phyloP scores from a whole-genome alignment of 2,797 vertebrate genomes.

The Vultur gryphus region DNA sequence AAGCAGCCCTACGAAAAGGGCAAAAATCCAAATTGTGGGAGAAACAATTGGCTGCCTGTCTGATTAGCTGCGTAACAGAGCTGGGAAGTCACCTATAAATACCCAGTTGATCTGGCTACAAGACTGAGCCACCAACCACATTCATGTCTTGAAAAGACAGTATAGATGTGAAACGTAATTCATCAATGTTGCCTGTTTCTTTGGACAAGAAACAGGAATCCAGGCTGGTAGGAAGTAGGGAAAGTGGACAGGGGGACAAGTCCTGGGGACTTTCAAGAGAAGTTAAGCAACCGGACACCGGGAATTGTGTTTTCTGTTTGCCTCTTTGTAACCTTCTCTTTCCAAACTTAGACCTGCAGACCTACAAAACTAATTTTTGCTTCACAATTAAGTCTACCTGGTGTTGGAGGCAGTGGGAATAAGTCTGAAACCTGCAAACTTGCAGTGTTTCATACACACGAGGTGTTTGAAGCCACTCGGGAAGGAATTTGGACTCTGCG shows the following conservation, averaged over 20 bases:
- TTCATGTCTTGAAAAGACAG: background rate
- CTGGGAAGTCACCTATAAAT: background rate
- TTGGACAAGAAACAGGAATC: background rate
- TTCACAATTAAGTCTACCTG: background rate
- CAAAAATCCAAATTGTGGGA: background rate
- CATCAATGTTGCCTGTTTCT: background rate
- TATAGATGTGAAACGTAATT: background rate
- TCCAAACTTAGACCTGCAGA: background rate
- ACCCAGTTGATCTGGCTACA: background rate
- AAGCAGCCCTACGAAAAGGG: background rate
- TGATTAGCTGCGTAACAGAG: background rate
- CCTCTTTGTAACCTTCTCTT: background rate
- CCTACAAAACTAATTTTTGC: background rate
- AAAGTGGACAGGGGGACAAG: background rate
- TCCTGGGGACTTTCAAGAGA: background rate
- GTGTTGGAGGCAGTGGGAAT: background rate
- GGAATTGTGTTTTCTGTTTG: background rate
- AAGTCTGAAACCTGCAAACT: background rate
- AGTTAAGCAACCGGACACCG: background rate
- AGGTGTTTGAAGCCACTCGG: background rate
- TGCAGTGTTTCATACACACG: background rate
- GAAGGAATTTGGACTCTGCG: background rate
- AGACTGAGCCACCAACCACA: background rate
- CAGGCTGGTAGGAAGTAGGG: background rate
- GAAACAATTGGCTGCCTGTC: background rate